Percentiles rank a stretch among this genome's conserved stretches.
Conservation (phyloP, 2,888 invertebrate species). For the Matsumyia berberina region DNA sequence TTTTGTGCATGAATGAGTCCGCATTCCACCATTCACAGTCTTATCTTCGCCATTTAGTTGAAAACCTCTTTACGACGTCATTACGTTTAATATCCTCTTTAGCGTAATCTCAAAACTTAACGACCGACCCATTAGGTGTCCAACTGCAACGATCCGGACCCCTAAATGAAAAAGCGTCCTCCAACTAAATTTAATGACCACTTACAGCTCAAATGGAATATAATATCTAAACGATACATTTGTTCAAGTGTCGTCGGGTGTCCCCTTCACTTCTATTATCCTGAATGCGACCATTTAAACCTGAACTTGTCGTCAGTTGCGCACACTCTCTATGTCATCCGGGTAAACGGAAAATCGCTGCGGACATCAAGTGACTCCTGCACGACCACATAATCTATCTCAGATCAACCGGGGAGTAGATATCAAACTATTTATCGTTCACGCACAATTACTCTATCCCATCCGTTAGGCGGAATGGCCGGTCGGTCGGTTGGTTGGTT, state of each 20-base stretch:
- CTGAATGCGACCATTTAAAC: conserved; percentile 15
- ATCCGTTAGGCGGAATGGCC: conserved; percentile 43
- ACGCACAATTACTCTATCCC: conserved; percentile 65
- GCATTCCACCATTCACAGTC: not conserved
- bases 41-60: conserved; percentile 18
- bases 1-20: not conserved
- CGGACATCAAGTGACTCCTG: conserved; percentile 22
- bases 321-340: not conserved
- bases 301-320: not conserved
- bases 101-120: conserved; percentile 21
- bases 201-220: conserved; percentile 28
- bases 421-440: conserved; percentile 56
- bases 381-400: conserved; percentile 20
- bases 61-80: conserved; percentile 10
- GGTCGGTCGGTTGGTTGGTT: no score
- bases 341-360: conserved; percentile 37
- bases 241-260: not conserved
- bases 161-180: not conserved
- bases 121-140: conserved; percentile 25
- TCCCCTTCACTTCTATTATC: not conserved
- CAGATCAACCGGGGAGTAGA: conserved; percentile 10
- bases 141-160: conserved; percentile 16
- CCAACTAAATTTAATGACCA: conserved; percentile 39
- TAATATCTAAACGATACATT: conserved; percentile 9
- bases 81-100: conserved; percentile 15